These are phyloP conservation scores for Melanostoma scalare DNA, from an alignment of 2,888 invertebrate genomes.

Conservation along the genomic window DNA sequence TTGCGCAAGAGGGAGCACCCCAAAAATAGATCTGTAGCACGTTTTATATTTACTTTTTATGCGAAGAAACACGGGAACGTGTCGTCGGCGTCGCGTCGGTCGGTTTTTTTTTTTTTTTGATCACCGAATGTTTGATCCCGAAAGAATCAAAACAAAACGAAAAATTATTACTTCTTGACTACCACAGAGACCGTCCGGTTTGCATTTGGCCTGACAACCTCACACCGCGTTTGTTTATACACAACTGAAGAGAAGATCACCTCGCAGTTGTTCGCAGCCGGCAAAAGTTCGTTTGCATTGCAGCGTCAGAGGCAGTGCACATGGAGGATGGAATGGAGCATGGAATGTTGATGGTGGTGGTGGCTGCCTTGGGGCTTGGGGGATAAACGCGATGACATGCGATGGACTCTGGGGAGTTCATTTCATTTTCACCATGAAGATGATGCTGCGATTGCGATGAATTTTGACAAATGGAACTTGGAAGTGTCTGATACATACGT, in stretches of 20 bases:
- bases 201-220: conserved; percentile 53
- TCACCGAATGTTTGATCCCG: background rate
- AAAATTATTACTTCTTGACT: conserved; percentile 23
- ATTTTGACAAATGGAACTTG: background rate
- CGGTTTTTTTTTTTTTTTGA: conserved; percentile 29
- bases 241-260: conserved; percentile 60
- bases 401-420: conserved; percentile 41
- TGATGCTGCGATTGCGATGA: background rate
- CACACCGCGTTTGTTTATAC: conserved; percentile 72
- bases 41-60: conserved; percentile 30
- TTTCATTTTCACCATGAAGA: conserved; percentile 22
- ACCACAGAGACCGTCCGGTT: conserved; percentile 40
- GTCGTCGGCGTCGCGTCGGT: conserved; percentile 12
- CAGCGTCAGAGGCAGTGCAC: background rate
- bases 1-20: conserved; percentile 37
- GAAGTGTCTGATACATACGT: background rate
- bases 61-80: conserved; percentile 30
- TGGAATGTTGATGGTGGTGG: conserved; percentile 9
- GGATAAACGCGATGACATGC: conserved; percentile 44
- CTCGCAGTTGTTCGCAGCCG: conserved; percentile 58
- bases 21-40: conserved; percentile 68
- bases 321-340: conserved; percentile 7
- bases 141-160: conserved; percentile 67
- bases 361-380: conserved; percentile 8
- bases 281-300: conserved; percentile 28